Base-by-base conservation (phyloP, 2,888 invertebrate genomes). In the Cremastinae sp. region DNA sequence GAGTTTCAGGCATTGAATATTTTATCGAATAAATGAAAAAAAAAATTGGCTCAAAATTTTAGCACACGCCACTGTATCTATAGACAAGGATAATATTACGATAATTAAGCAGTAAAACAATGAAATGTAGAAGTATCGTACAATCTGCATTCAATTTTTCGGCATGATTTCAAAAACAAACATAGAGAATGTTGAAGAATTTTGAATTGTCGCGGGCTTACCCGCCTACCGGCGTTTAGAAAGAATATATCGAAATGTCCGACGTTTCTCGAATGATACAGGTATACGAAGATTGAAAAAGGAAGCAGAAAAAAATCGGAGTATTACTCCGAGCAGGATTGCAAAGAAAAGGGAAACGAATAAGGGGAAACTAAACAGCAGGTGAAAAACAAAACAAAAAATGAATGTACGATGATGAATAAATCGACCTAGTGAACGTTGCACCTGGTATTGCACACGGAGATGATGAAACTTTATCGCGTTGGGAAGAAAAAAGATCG, bases 351-450 rank as follows among this genome's bases (percentile, higher is more conserved):
- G 12, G 12, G 49, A 51, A 22, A 16, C 28, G 43, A 16, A 10
- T 9, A 10, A 34, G 12, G 18, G 8, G 10, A 20, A 36, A 45
- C 14, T 34, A 34, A 56, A 56, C 18, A 18, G 16, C 56, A 69
- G 41, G 58, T 62, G 54, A 61, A 61, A 74, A 20, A 36, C 4
- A 38, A 41, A 34, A 38, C 18, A 22, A 45, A 7, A 45, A 64
- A 34, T n/a, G 20, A 51, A 53, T 14, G 28, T 7, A 18, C 28
- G 18, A 54, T 65, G 22, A 41, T 22, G 22, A 47, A 59, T 20
- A 56, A 14, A 38, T 45, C 64, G 69, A 70, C 75, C 70, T 65
- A 75, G 64, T 70, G 59, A 56, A 58, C 70, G 28, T 53, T 75
- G 70, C 53, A 75, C 75, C 75, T 65, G 70, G 16, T 5, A 28